These are phyloP conservation scores for Thymelicus sylvestris DNA, from an alignment of 2,888 invertebrate species.

Conservation along the genomic window DNA sequence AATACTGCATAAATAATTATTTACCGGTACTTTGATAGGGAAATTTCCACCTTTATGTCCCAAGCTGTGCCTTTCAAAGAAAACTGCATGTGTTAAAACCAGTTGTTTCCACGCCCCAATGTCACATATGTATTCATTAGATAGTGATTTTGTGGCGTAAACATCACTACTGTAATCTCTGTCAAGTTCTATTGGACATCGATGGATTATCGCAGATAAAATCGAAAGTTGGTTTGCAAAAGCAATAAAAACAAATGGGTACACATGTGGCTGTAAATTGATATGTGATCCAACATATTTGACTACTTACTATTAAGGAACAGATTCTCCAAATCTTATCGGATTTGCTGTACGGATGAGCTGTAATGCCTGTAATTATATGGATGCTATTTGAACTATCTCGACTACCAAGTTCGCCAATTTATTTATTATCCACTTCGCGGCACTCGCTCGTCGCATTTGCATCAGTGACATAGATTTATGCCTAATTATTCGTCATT, in stretches of 20 bases:
- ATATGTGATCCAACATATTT: too few relatives aligned
- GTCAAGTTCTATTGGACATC: not conserved
- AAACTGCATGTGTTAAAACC: not conserved
- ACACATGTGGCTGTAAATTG: too few relatives aligned
- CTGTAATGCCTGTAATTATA: too few relatives aligned
- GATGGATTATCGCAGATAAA: not conserved
- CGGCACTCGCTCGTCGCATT: too few relatives aligned
- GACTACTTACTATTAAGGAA: too few relatives aligned
- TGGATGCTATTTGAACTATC: too few relatives aligned
- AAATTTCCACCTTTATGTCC: not conserved
- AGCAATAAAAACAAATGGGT: too few relatives aligned
- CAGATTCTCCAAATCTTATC: too few relatives aligned
- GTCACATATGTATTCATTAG: not conserved
- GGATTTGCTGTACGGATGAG: too few relatives aligned
- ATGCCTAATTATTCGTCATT: not conserved
- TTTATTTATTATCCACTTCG: too few relatives aligned
- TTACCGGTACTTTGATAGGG: constrained; percentile 1
- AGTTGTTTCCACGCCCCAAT: not conserved
- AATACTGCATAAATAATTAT: constrained; percentile 4
- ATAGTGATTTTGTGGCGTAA: not conserved
- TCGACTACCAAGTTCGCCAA: too few relatives aligned
- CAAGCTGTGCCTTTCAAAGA: not conserved
- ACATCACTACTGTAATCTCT: not conserved
- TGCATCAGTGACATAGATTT: too few relatives aligned
- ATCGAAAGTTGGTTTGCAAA: not conserved